Evolutionary conservation across 2,797 vertebrate genomes (phyloP).

Genomic region (Chaetophractus vellerosus): DNA sequence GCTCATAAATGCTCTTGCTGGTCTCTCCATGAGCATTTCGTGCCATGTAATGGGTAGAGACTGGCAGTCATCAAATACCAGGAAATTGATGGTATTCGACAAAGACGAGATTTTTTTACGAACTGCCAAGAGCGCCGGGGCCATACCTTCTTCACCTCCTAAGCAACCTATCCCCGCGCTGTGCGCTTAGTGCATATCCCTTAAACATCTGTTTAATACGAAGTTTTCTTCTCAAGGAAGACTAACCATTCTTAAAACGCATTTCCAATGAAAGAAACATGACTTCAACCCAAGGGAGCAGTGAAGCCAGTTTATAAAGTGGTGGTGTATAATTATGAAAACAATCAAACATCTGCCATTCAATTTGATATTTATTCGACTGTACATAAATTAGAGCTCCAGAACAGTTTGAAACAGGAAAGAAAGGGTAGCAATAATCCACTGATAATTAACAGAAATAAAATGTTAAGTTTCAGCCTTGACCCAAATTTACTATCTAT

Average conservation of each 20-base stretch:
- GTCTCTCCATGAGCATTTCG: constrained; percentile 83
- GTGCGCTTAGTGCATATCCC: background rate
- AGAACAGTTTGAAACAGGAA: background rate
- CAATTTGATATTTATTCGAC: constrained; percentile 37
- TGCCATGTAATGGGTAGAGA: constrained; percentile 68
- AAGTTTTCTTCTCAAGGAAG: constrained; percentile 30
- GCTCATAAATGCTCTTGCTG: constrained; percentile 84
- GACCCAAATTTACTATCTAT: constrained; percentile 64
- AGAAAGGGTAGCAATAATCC: constrained; percentile 3
- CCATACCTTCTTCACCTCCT: constrained; percentile 27
- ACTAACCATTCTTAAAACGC: background rate
- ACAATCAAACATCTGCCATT: constrained; percentile 50
- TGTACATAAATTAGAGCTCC: constrained; percentile 45
- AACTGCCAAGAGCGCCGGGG: constrained; percentile 37
- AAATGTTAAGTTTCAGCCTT: constrained; percentile 72
- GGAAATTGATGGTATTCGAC: constrained; percentile 73
- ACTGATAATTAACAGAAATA: constrained; percentile 54
- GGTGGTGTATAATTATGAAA: constrained; percentile 16
- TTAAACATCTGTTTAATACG: constrained; percentile 57
- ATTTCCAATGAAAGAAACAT: constrained; percentile 19
- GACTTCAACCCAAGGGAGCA: constrained; percentile 43
- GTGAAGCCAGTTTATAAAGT: constrained; percentile 36
- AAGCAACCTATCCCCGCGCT: background rate
- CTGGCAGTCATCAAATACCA: constrained; percentile 81
- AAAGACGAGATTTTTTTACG: constrained; percentile 76